Evolutionary conservation across 1,140 invertebrate genomes (phyloP), one percentile per base, ranked within the genome.

Genomic region (Aplysia californica): DNA sequence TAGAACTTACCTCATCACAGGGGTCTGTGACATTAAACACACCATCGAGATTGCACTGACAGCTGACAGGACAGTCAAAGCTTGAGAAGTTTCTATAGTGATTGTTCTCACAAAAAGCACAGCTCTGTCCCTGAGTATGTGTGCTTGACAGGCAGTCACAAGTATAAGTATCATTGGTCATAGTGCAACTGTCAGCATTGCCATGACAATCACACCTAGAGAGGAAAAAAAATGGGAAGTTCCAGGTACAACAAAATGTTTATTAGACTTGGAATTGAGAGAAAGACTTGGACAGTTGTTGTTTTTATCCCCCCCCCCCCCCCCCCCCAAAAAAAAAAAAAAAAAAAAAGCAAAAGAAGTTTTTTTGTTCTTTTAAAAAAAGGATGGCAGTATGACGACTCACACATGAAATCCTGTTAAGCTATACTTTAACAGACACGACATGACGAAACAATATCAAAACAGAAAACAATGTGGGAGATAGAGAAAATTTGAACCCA

Each of bases 161-260:
- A 21, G n/a, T 39, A 21, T 65, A 75, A 10, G 50, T 35, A 18
- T 35, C 72, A 66, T 44, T 44, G 35, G 38, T 61, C 39, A 29
- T 3, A 23, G 61, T 21, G 59, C 72, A 75, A 5, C 5, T 39
- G 26, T 44, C 61, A 29, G 72, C 72, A 55, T 75, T 75, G 5
- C 72, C 72, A 21, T 50, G n/a, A 26, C 72, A 75, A 29, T 75
- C 72, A 66, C 72, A 75, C 35, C 72, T 75, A 41, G 20, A 39
- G n/a, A 6, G 50, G 10, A 68, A 41, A n/a, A 39, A 3, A 10
- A 35, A n/a, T 10, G 31, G n/a, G 5, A 10, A 23, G 21, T 26
- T 59, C 6, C n/a, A 59, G n/a, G 2, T 31, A 33, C 29, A 26
- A 65, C 21, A 35, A 21, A 65, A 26, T n/a, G 35, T 36, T 36